phyloP scores from a whole-genome alignment of 2,888 invertebrate genomes.

The Dyspetes luteomarginatus region DNA sequence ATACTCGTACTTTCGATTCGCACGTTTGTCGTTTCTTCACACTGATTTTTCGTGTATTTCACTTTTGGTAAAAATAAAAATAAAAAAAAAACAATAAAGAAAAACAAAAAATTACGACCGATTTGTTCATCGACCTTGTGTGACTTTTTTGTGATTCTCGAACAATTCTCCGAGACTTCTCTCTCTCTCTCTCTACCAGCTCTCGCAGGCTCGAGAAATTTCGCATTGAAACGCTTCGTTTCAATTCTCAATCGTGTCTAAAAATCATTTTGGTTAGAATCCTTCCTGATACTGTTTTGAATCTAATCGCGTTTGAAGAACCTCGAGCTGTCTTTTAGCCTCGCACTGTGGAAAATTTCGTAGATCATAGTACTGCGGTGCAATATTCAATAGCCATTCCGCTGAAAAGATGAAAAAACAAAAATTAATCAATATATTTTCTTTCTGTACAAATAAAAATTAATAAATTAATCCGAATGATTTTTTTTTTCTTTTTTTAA shows the following conservation, averaged over 20 bases:
- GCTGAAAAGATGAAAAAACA: slow-evolving; percentile 87
- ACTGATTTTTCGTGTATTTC: slow-evolving; percentile 34
- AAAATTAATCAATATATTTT: neutral
- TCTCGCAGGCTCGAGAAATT: too few relatives aligned
- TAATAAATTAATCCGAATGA: neutral
- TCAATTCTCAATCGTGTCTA: slow-evolving; percentile 73
- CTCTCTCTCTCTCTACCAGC: too few relatives aligned
- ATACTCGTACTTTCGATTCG: slow-evolving; percentile 19
- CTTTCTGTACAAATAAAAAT: neutral
- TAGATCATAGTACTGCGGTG: slow-evolving; percentile 99
- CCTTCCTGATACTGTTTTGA: slow-evolving; percentile 95
- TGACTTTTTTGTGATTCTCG: slow-evolving; percentile 12
- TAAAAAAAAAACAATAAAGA: slow-evolving; percentile 37
- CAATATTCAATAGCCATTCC: slow-evolving; percentile 97
- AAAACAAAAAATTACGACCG: neutral
- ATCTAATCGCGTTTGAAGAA: slow-evolving; percentile 93
- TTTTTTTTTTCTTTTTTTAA: neutral
- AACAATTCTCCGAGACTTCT: slow-evolving; percentile 2
- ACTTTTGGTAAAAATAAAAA: slow-evolving; percentile 37
- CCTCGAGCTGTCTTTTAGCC: slow-evolving; percentile 95
- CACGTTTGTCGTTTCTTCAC: slow-evolving; percentile 12
- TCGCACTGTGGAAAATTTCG: slow-evolving; percentile 99
- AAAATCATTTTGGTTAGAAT: slow-evolving; percentile 86
- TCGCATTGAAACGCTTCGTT: slow-evolving; percentile 47
- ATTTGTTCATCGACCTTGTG: slow-evolving; percentile 1